phyloP scores from a whole-genome alignment of 2,113 vertebrate genomes.

The Scalopus aquaticus region DNA sequence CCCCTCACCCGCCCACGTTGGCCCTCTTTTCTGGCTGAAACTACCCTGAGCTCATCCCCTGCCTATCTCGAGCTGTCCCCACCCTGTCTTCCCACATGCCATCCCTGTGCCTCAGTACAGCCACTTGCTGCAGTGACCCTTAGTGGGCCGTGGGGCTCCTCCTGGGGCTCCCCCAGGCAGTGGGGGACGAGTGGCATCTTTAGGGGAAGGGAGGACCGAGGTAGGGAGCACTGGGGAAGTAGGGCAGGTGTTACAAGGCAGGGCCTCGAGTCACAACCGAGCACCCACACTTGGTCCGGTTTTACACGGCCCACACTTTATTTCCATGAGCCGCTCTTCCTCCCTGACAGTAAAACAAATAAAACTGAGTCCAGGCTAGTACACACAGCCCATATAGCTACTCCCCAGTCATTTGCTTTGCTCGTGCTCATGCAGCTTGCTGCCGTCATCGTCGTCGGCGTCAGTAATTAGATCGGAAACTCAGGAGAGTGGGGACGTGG shows the following conservation, averaged over 20 bases:
- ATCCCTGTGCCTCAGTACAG: not conserved
- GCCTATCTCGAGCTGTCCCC: not conserved
- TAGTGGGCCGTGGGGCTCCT: fast-evolving
- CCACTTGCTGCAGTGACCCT: fast-evolving
- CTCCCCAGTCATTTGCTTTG: not conserved
- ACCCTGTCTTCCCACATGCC: not conserved
- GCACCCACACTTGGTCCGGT: not conserved
- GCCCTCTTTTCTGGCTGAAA: not conserved
- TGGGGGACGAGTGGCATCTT: not conserved
- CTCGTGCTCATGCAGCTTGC: not conserved
- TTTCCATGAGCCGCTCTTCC: not conserved
- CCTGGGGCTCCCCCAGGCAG: fast-evolving
- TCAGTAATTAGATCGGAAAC: not conserved
- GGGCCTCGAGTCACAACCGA: not conserved
- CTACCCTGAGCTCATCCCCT: not conserved
- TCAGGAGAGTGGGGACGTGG: not conserved
- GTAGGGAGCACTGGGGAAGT: not conserved
- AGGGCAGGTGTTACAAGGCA: fast-evolving
- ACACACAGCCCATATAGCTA: not conserved
- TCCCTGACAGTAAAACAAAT: not conserved
- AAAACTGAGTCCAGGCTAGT: not conserved
- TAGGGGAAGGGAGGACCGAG: not conserved
- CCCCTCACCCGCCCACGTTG: not conserved
- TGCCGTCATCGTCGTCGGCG: fast-evolving
- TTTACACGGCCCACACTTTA: not conserved